These are phyloP conservation scores for Typhlomys cinereus DNA, from an alignment of 2,113 vertebrate genomes.

Conservation along the genomic window DNA sequence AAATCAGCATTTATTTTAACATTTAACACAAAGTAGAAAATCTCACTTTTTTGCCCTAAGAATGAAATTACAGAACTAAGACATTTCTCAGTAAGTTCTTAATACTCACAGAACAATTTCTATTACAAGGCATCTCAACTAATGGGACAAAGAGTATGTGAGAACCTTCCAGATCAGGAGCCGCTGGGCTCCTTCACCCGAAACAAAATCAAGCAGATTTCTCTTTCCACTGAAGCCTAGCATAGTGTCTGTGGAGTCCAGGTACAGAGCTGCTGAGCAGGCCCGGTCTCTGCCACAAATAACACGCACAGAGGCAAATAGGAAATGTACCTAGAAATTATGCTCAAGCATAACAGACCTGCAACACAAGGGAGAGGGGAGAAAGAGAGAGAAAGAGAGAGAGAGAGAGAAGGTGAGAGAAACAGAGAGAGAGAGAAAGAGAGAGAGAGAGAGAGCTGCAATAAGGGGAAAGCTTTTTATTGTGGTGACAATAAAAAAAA, in stretches of 20 bases:
- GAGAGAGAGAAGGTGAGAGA: too few relatives aligned
- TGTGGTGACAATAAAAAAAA: conserved; percentile 42
- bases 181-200: conserved; percentile 95
- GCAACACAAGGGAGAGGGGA: conserved; percentile 84
- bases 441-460: too few relatives aligned
- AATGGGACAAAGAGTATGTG: conserved; percentile 90
- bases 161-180: conserved; percentile 98
- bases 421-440: too few relatives aligned
- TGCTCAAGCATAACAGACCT: conserved; percentile 85
- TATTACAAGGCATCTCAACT: conserved; percentile 89
- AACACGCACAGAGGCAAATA: conserved; percentile 98
- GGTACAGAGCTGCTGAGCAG: conserved; percentile 95
- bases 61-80: conserved; percentile 83
- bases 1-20: conserved; percentile 70
- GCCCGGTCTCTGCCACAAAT: conserved; percentile 94
- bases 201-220: conserved; percentile 95
- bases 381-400: too few relatives aligned
- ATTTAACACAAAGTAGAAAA: conserved; percentile 65
- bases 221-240: conserved; percentile 94
- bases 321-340: conserved; percentile 94
- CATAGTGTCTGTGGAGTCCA: conserved; percentile 95
- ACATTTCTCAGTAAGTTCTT: conserved; percentile 88
- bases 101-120: conserved; percentile 89
- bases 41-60: conserved; percentile 78
- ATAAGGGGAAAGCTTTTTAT: conserved; percentile 44